These are phyloP conservation scores for Coenonympha glycerion DNA, from an alignment of 2,888 invertebrate species.

Conservation along the genomic window DNA sequence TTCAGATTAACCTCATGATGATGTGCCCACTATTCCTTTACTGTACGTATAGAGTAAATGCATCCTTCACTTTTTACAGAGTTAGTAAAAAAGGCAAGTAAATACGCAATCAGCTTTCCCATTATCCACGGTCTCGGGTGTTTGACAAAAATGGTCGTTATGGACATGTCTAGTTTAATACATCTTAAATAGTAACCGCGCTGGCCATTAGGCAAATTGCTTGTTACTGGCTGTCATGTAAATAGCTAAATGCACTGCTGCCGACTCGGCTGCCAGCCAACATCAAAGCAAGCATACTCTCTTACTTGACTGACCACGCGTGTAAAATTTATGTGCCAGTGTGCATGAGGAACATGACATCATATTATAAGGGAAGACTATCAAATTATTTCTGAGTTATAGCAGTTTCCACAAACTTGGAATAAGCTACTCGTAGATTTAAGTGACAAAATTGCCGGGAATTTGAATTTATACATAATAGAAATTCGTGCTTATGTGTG, in stretches of 20 bases:
- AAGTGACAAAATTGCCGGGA: too few species aligned
- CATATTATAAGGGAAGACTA: background rate
- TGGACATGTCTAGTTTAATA: slow-evolving; percentile 19
- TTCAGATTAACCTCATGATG: background rate
- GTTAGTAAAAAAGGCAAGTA: slow-evolving; percentile 12
- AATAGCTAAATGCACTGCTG: slow-evolving; percentile 12
- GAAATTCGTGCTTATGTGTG: too few species aligned
- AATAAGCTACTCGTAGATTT: too few species aligned
- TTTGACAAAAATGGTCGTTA: slow-evolving; percentile 18
- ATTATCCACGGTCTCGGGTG: slow-evolving; percentile 17
- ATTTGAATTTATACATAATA: too few species aligned
- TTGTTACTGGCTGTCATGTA: slow-evolving; percentile 19
- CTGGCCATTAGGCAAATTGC: slow-evolving; percentile 20
- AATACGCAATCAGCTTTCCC: slow-evolving; percentile 18
- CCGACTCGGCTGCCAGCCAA: slow-evolving; percentile 14
- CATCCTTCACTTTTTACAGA: slow-evolving; percentile 6
- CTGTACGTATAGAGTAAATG: background rate
- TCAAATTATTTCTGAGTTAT: too few species aligned
- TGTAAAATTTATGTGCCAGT: slow-evolving; percentile 1
- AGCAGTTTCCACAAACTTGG: too few species aligned
- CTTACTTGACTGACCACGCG: slow-evolving; percentile 3
- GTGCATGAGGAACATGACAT: background rate
- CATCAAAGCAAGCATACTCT: slow-evolving; percentile 4
- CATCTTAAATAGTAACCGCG: slow-evolving; percentile 18
- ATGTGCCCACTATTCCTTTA: background rate